phyloP scores from a whole-genome alignment of 2,797 vertebrate species.

The Tinamus major region DNA sequence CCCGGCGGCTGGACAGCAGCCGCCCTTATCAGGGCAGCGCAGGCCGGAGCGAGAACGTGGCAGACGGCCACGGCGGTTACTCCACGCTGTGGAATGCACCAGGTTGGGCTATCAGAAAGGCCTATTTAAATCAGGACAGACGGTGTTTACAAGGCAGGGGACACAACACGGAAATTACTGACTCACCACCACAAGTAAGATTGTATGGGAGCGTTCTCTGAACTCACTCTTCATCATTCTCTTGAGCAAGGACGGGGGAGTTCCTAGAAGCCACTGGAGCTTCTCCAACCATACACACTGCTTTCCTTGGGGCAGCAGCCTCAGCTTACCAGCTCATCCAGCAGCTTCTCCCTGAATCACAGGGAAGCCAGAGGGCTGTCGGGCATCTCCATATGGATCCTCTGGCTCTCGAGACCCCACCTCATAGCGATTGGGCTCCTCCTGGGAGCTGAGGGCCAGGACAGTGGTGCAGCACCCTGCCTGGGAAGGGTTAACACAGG shows the following conservation, averaged over 20 bases:
- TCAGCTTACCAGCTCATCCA: neutral
- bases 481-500: slow-evolving; percentile 6
- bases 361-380: neutral
- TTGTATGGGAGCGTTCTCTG: slow-evolving; percentile 52
- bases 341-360: neutral
- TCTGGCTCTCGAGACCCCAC: neutral
- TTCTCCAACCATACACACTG: rapidly evolving
- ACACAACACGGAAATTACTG: slow-evolving; percentile 50
- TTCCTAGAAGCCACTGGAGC: slow-evolving; percentile 21
- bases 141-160: slow-evolving; percentile 49
- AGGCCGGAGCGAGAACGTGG: neutral
- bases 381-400: neutral
- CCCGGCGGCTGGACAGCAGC: neutral
- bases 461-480: neutral
- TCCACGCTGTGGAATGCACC: neutral
- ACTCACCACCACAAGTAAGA: slow-evolving; percentile 59
- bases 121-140: slow-evolving; percentile 28
- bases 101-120: neutral
- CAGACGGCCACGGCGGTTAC: neutral
- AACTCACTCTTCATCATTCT: slow-evolving; percentile 60
- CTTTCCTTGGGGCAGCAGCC: neutral
- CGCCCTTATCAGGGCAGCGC: slow-evolving; percentile 9
- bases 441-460: neutral
- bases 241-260: slow-evolving; percentile 41
- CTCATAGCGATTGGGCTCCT: neutral